Conservation (phyloP, 2,797 vertebrate species). For the Neopelma chrysocephalum region DNA sequence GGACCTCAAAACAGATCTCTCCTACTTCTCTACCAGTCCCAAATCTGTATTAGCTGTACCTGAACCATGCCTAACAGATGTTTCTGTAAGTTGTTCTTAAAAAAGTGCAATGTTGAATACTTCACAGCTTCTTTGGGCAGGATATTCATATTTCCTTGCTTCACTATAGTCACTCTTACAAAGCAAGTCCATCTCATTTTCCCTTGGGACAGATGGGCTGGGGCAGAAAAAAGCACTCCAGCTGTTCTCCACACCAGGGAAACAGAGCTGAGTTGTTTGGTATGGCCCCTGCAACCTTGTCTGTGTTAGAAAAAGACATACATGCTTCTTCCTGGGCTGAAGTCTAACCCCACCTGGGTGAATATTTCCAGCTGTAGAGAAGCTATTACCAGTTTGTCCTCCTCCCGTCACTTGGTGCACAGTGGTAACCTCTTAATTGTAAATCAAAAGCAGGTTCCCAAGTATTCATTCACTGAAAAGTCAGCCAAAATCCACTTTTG, state of each 20-base stretch:
- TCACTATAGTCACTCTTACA: neutral
- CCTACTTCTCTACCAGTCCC: neutral
- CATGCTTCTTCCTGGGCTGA: neutral
- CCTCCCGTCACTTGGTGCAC: fast-evolving
- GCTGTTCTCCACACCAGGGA: neutral
- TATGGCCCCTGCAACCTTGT: neutral
- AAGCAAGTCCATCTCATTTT: neutral
- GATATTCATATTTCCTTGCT: neutral
- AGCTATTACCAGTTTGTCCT: neutral
- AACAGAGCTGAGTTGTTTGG: neutral
- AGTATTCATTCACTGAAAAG: neutral
- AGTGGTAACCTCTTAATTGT: neutral
- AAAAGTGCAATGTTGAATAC: neutral
- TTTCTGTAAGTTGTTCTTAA: neutral
- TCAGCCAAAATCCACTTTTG: neutral
- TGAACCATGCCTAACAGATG: neutral
- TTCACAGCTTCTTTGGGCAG: neutral
- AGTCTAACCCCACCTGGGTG: neutral
- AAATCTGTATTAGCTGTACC: neutral
- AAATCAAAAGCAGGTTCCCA: neutral
- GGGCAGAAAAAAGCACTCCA: neutral
- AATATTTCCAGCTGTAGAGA: neutral
- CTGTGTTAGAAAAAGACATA: neutral
- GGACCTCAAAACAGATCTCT: neutral
- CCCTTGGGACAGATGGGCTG: neutral